Base-by-base conservation (phyloP, 2,888 invertebrate species). In the Bibio marci region DNA sequence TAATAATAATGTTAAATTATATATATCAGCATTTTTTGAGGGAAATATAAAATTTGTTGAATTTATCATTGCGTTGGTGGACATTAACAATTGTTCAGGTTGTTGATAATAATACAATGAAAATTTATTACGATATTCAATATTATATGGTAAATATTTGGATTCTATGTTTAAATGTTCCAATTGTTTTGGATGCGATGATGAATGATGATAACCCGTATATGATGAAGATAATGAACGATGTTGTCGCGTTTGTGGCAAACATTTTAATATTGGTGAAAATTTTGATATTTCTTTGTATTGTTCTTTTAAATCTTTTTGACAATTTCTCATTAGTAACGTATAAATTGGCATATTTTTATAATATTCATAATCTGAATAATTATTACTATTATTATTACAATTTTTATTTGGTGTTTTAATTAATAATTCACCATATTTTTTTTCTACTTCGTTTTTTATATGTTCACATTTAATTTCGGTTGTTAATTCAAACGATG, bases 401-500 rank as follows among this genome's bases (percentile, higher is more conserved):
- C n/a, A 22, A 6, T 22, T 4, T 6, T 22, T 22, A 22, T 22
- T 30, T 30, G 28, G 28, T 7, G 4, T 26, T 6, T 10, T 26
- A 26, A 26, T 26, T 26, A 26, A 26, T 26, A 10, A 28, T 28
- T 28, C 11, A 8, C n/a, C 18, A 15, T 30, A 37, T 22, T 19
- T 7, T 25, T 27, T 22, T 35, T 33, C n/a, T 17, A 42, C 37
- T 25, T 41, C 34, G 26, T 19, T 11, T 28, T 28, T 12, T 19
- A n/a, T 14, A 14, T 14, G 12, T 14, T 12, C 4, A n/a, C 12
- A 35, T 34, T 34, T 3, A 15, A 44, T 41, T 34, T 44, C 39
- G 6, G 46, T 47, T 1, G 46, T 36, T 3, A 65, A 50, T 19
- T 59, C 57, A 22, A 68, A 55, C 44, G 65, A 65, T 0, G 64